Evolutionary conservation across 2,113 vertebrate species (phyloP), one percentile per base, ranked within the genome.

Genomic region (Cichladusa arquata): DNA sequence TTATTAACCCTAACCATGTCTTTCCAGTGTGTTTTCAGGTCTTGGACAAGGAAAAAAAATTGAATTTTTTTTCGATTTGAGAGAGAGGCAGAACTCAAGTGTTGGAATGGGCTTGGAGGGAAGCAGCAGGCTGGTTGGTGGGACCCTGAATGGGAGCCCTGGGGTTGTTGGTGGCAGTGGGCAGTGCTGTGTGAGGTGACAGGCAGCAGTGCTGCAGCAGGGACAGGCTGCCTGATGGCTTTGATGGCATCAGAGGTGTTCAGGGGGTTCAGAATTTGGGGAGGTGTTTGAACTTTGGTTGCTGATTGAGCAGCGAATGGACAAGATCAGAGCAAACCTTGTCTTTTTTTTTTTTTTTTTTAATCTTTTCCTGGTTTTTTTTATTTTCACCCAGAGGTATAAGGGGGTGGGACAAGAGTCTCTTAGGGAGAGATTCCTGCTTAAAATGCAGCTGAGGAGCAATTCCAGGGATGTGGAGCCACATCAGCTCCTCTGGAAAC

Each of bases 1-100:
- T 96, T 97, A 92, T 96, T 97, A 98, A 97, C 95, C 97, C 93
- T 94, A 93, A 86, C 44, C 14, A 4, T 94, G 88, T 95, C 96
- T 95, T 81, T 61, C 78, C 50, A 54, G 88, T 11, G 3, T n/a
- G 36, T 62, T 87, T 95, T 74, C 34, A 31, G 42, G 71, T 74
- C 78, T 74, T 16, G 28, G 69, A 50, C 22, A 72, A 69, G 51
- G n/a, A 40, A 58, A 79, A 79, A 34, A 71, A 36, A 56, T 14
- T 8, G 20, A 42, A 22, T 51, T 36, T 44, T 18, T n/a, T 42
- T 42, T 29, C 16, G 14, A 1, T 34, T 36, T 25, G 44, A 60
- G 61, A 15, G 34, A 60, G 64, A 40, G 70, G 67, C 14, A 67
- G 56, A 73, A 62, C 57, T 44, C 2, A 25, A 14, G 74, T 12